A percentile compares a stretch with the other conserved stretches of the same genome.
Evolutionary conservation across 2,797 vertebrate species (phyloP).

Genomic region (Microctenopoma lineatum): DNA sequence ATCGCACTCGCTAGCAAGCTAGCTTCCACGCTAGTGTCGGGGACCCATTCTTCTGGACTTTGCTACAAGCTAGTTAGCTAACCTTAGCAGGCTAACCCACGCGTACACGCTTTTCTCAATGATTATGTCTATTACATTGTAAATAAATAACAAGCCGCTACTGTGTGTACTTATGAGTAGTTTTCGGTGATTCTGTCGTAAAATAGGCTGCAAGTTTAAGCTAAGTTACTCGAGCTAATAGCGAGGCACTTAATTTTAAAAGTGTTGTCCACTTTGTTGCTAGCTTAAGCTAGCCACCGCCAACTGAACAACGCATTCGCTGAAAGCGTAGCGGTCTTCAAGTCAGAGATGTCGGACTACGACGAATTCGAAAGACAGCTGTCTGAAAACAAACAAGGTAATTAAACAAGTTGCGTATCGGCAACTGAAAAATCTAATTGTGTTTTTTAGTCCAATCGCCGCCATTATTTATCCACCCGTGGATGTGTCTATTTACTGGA

Average conservation of each 20-base stretch:
- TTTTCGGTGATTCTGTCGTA: constrained; percentile 8
- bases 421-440: background rate
- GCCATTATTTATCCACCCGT: background rate
- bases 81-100: constrained; percentile 68
- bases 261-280: constrained; percentile 72
- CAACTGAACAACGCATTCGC: constrained; percentile 67
- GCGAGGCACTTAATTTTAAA: constrained; percentile 45
- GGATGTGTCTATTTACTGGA: constrained; percentile 71
- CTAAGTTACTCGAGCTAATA: constrained; percentile 10
- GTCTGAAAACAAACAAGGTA: constrained; percentile 93
- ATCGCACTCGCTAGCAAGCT: constrained; percentile 42
- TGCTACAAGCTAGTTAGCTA: constrained; percentile 72
- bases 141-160: constrained; percentile 17
- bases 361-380: constrained; percentile 94
- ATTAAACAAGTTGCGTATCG: fast-evolving
- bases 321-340: constrained; percentile 39
- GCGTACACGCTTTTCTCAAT: constrained; percentile 75
- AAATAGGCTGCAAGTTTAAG: background rate
- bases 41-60: constrained; percentile 78
- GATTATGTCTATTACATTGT: constrained; percentile 36
- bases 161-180: background rate
- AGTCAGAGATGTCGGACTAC: constrained; percentile 89
- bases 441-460: background rate
- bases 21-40: constrained; percentile 33
- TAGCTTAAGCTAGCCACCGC: constrained; percentile 75